These are phyloP conservation scores for Anguilla japonica DNA, from an alignment of 2,113 vertebrate species.

Conservation along the genomic window DNA sequence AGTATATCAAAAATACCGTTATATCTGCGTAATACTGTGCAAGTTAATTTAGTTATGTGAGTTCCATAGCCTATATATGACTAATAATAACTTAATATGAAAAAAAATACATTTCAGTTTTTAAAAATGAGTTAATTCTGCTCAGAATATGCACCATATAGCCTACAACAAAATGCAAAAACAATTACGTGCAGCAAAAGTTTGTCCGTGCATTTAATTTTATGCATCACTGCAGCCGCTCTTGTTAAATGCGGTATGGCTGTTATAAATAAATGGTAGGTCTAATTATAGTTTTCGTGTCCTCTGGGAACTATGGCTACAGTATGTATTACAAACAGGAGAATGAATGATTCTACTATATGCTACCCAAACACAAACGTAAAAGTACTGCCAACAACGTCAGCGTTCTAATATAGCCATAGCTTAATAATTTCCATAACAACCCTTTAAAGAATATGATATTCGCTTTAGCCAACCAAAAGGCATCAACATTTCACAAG, in stretches of 20 bases:
- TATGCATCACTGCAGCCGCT: not conserved
- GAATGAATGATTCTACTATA: not conserved
- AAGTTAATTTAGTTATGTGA: too few species aligned
- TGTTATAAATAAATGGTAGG: not conserved
- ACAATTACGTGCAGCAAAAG: not conserved
- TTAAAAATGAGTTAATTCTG: too few species aligned
- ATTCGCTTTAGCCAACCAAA: not conserved
- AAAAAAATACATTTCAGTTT: too few species aligned
- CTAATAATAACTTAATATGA: too few species aligned
- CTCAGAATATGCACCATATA: too few species aligned
- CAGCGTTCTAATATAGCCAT: not conserved
- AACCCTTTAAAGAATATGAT: not conserved
- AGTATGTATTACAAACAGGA: not conserved
- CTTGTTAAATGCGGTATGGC: not conserved
- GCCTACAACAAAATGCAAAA: not conserved
- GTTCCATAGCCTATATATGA: too few species aligned
- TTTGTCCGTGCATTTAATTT: not conserved
- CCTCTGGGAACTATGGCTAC: not conserved
- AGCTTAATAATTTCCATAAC: not conserved
- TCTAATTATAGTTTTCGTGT: not conserved
- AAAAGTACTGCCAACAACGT: not conserved
- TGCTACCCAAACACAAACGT: not conserved
- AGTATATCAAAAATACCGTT: too few species aligned
- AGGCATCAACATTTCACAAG: constrained; percentile 51
- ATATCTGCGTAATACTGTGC: too few species aligned